Evolutionary conservation across 2,797 vertebrate species (phyloP), one percentile per base, ranked within the genome.

Genomic region (Urosaurus nigricauda): DNA sequence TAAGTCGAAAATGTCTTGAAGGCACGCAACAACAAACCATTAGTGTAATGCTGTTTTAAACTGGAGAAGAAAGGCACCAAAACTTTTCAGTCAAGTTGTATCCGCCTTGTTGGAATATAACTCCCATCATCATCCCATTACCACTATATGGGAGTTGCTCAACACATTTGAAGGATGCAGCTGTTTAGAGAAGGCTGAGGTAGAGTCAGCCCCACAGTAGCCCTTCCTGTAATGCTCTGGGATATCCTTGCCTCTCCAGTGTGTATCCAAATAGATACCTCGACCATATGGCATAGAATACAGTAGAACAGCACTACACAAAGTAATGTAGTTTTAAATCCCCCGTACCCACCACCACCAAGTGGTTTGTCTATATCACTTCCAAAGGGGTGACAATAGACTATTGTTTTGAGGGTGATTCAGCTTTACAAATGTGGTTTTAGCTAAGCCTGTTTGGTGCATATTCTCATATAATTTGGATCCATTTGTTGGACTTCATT

Each of bases 401-500:
- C 9, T 60, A 7, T 43, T 65, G 53, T 92, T 88, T 74, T 75
- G 58, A 53, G 37, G 19, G 1, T 63, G 56, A 60, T 88, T 80
- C 79, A 83, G 79, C 70, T 84, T 84, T 86, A 47, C 87, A 90
- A 56, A 32, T 63, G 58, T 0, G 79, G 2, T 93, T 74, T 51
- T 93, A 92, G 29, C 83, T 75, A 87, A 93, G 85, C 5, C 0
- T 35, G 2, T 87, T 86, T 70, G 58, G 43, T 85, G 3, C 16
- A 40, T 74, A 53, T 29, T 21, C 11, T 87, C 87, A 29, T 0
- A 43, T 75, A 74, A 83, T 91, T 26, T 79, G 68, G 16, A 65
- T 63, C 14, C 91, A 60, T 91, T 12, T 21, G 26, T 7, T 87
- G 1, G 37, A 84, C 81, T 90, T 90, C 84, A 75, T 78, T 40